phyloP scores from a whole-genome alignment of 1,140 invertebrate species.

The Ostrea denselamellosa region DNA sequence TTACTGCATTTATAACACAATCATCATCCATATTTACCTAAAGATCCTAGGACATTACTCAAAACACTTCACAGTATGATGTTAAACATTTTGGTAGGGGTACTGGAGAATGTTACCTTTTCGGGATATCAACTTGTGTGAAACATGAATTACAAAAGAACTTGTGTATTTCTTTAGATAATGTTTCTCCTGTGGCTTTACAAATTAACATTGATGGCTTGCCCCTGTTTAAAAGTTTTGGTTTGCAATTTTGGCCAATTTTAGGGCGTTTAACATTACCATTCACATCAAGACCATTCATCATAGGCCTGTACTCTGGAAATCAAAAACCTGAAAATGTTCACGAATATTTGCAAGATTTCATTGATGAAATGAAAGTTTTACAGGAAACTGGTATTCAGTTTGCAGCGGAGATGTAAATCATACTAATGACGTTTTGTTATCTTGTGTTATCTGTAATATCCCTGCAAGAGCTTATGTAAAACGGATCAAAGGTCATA shows the following conservation, averaged over 20 bases:
- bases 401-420: too few species aligned
- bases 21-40: too few species aligned
- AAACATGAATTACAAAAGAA: not conserved
- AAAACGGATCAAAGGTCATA: slow-evolving; percentile 72
- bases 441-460: slow-evolving; percentile 74
- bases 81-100: not conserved
- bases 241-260: slow-evolving; percentile 45
- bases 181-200: not conserved
- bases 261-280: not conserved
- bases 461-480: slow-evolving; percentile 76
- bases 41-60: slow-evolving; percentile 4
- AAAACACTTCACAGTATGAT: not conserved
- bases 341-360: slow-evolving; percentile 28
- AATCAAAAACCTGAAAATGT: slow-evolving; percentile 32
- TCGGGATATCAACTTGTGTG: not conserved
- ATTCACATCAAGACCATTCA: not conserved
- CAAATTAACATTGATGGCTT: too few species aligned
- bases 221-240: too few species aligned
- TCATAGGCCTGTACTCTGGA: slow-evolving; percentile 41
- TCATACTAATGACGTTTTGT: slow-evolving; percentile 45
- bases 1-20: too few species aligned
- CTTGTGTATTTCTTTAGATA: not conserved
- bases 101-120: slow-evolving; percentile 41
- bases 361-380: slow-evolving; percentile 39
- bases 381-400: not conserved